Evolutionary conservation across 2,113 vertebrate species (phyloP).

Genomic region (Hassar affinis): DNA sequence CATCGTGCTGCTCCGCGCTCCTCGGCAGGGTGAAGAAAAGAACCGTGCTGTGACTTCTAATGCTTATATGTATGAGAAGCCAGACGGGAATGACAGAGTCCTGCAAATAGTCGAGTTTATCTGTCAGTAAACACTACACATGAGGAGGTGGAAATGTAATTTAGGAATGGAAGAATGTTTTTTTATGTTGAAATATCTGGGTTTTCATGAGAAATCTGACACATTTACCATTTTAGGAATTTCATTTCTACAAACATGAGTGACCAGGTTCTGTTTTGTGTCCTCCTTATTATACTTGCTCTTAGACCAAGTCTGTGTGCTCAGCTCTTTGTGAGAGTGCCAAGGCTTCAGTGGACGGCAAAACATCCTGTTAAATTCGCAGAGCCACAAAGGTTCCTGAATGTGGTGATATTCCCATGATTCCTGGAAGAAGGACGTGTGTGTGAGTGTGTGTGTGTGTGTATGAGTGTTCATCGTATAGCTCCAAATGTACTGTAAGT

Average conservation of each 20-base stretch:
- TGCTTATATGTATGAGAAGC: constrained; percentile 55
- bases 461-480: constrained; percentile 38
- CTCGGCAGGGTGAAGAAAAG: constrained; percentile 73
- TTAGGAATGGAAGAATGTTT: background rate
- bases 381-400: constrained; percentile 47
- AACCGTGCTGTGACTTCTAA: constrained; percentile 61
- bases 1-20: constrained; percentile 75
- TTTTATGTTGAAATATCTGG: background rate
- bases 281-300: background rate
- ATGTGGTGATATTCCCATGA: constrained; percentile 46
- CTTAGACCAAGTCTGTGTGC: constrained; percentile 28
- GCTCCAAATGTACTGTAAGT: background rate
- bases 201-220: background rate
- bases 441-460: constrained; percentile 55
- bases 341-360: constrained; percentile 31
- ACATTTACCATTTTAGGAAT: background rate
- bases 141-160: constrained; percentile 17
- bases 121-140: constrained; percentile 11
- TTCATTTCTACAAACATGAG: background rate
- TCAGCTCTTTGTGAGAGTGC: constrained; percentile 36
- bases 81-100: constrained; percentile 9
- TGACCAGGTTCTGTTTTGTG: constrained; percentile 29
- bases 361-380: constrained; percentile 19
- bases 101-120: constrained; percentile 25
- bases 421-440: constrained; percentile 61